These are phyloP conservation scores for Gastracanthus pulcherrimus DNA, from an alignment of 2,888 invertebrate genomes.

Conservation along the genomic window DNA sequence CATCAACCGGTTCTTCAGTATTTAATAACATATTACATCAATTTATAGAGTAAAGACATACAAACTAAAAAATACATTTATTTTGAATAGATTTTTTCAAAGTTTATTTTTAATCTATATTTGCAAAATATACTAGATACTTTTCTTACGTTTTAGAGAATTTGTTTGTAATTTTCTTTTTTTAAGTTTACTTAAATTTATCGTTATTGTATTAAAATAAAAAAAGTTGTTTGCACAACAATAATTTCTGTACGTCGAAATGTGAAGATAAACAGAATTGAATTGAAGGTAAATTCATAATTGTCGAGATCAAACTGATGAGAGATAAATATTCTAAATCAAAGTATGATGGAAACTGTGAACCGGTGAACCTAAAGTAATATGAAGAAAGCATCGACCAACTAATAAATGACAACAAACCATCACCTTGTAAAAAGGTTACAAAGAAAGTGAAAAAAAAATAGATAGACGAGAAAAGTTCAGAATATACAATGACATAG, in stretches of 20 bases:
- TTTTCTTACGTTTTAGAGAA: too few relatives aligned
- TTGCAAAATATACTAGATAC: too few relatives aligned
- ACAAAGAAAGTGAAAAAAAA: conserved; percentile 43
- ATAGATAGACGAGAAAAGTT: conserved; percentile 40
- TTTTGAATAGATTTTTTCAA: background rate
- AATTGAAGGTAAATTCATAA: background rate
- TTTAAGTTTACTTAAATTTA: too few relatives aligned
- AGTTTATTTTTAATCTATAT: too few relatives aligned
- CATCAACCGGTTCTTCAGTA: conserved; percentile 25
- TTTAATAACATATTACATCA: background rate
- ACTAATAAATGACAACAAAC: conserved; percentile 53
- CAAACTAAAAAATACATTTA: background rate
- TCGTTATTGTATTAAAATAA: too few relatives aligned
- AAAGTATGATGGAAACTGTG: conserved; percentile 18
- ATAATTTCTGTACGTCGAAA: background rate
- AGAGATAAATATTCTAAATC: background rate
- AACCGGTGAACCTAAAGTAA: conserved; percentile 43
- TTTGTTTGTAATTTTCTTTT: too few relatives aligned
- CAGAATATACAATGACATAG: conserved; percentile 45
- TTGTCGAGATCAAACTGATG: conserved; percentile 3
- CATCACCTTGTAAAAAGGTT: conserved; percentile 57
- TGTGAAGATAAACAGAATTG: too few relatives aligned
- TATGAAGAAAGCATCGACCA: conserved; percentile 54
- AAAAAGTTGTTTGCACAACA: background rate
- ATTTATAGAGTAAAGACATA: background rate